These are phyloP conservation scores for Agapostemon virescens DNA, from an alignment of 2,888 invertebrate species.

Conservation along the genomic window DNA sequence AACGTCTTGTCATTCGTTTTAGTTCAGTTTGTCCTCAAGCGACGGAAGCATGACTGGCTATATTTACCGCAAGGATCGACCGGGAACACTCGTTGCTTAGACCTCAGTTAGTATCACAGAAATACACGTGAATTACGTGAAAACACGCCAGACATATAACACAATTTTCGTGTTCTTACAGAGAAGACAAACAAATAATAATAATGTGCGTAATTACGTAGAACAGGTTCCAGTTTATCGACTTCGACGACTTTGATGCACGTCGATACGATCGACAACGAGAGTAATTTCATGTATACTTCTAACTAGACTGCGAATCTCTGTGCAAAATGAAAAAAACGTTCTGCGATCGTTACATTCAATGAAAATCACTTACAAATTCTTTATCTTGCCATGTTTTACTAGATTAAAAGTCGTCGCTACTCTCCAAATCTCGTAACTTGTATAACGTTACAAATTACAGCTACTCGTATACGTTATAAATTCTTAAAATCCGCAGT, in stretches of 20 bases:
- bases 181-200: too few relatives aligned
- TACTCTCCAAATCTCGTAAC: neutral
- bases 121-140: neutral
- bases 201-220: neutral
- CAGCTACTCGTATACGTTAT: neutral
- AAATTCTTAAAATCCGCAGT: neutral
- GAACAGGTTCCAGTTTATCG: neutral
- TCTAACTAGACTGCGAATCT: neutral
- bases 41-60: conserved; percentile 58
- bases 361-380: too few relatives aligned
- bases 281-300: neutral
- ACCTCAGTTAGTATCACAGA: conserved; percentile 38
- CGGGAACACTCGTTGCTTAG: conserved; percentile 53
- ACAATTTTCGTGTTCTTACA: neutral
- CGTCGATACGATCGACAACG: neutral
- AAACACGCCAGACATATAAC: conserved; percentile 2
- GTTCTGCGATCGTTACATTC: too few relatives aligned
- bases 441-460: neutral
- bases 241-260: neutral
- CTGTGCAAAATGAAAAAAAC: neutral
- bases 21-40: conserved; percentile 40
- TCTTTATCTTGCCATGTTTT: neutral
- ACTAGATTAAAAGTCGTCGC: neutral
- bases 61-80: conserved; percentile 49
- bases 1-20: conserved; percentile 12